These are phyloP conservation scores for Caenorhabditis sp. DNA, from an alignment of 2,888 invertebrate genomes.

Conservation along the genomic window DNA sequence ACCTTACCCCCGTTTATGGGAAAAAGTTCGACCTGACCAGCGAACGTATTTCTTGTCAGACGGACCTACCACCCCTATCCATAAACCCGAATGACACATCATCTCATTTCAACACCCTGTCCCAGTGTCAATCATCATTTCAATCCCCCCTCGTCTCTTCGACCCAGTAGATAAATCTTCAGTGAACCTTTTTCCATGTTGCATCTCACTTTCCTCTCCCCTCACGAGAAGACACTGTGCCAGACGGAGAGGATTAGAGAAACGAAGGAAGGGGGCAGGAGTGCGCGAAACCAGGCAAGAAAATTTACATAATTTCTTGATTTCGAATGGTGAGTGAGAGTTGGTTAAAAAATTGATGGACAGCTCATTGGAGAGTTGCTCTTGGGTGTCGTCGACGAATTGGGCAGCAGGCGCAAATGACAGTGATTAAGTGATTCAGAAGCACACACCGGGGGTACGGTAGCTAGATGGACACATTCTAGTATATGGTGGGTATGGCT, in stretches of 20 bases:
- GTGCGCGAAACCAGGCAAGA: slow-evolving; percentile 40
- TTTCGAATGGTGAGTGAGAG: background rate
- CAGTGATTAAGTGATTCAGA: no score
- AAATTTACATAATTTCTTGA: slow-evolving; percentile 44
- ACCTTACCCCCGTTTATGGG: no score
- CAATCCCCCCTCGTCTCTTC: background rate
- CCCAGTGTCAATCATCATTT: slow-evolving; percentile 25
- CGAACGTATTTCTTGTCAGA: no score
- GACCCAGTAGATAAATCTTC: slow-evolving; percentile 32
- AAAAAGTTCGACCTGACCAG: no score
- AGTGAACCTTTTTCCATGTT: slow-evolving; percentile 29
- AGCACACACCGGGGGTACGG: no score
- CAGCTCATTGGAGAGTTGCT: slow-evolving; percentile 27
- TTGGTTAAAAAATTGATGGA: slow-evolving; percentile 18
- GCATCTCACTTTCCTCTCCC: background rate
- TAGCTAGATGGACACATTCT: no score
- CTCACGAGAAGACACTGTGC: background rate
- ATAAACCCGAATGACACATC: background rate
- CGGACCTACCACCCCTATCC: no score
- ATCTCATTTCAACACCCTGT: slow-evolving; percentile 25
- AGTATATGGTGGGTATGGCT: no score
- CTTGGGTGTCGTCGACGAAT: no score
- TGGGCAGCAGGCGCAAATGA: no score
- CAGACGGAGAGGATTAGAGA: slow-evolving; percentile 1
- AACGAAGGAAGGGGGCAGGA: background rate